Percentiles rank a stretch among this genome's conserved stretches.
phyloP scores from a whole-genome alignment of 2,113 vertebrate genomes.

The Clinocottus analis region DNA sequence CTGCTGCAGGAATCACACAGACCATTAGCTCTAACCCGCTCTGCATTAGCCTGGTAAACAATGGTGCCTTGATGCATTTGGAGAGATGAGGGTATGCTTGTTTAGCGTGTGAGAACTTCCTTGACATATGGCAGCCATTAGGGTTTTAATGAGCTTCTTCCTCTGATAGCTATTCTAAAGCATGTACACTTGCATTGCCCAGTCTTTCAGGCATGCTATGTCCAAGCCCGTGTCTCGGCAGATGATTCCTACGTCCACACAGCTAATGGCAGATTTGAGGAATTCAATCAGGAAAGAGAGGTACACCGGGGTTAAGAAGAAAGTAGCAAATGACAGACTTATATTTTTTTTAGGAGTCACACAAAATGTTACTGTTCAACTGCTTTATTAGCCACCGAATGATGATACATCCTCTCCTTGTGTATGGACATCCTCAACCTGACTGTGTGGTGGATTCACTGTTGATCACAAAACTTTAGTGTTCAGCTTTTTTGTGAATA shows the following conservation, averaged over 20 bases:
- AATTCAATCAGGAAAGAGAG: slow-evolving; percentile 33
- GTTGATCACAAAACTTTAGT: background rate
- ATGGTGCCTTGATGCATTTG: slow-evolving; percentile 41
- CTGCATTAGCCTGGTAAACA: slow-evolving; percentile 60
- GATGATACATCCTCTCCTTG: background rate
- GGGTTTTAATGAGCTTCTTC: slow-evolving; percentile 62
- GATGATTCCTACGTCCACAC: slow-evolving; percentile 6
- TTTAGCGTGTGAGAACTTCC: slow-evolving; percentile 56
- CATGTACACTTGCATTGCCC: slow-evolving; percentile 27
- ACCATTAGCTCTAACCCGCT: slow-evolving; percentile 52
- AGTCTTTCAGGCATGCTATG: slow-evolving; percentile 15
- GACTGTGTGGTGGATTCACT: background rate
- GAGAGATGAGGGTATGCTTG: slow-evolving; percentile 43
- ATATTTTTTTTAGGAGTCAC: background rate
- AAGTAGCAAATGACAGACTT: background rate
- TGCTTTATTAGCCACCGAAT: background rate
- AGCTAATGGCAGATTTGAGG: slow-evolving; percentile 11
- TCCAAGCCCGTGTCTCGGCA: slow-evolving; percentile 17
- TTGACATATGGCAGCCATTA: slow-evolving; percentile 66
- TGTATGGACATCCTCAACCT: background rate
- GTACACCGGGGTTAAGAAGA: background rate
- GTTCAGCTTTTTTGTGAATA: slow-evolving; percentile 16
- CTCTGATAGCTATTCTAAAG: slow-evolving; percentile 56
- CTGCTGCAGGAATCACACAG: slow-evolving; percentile 57
- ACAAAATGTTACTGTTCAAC: background rate